Base-by-base conservation (phyloP, 2,797 vertebrate genomes). In the Peromyscus eremicus region DNA sequence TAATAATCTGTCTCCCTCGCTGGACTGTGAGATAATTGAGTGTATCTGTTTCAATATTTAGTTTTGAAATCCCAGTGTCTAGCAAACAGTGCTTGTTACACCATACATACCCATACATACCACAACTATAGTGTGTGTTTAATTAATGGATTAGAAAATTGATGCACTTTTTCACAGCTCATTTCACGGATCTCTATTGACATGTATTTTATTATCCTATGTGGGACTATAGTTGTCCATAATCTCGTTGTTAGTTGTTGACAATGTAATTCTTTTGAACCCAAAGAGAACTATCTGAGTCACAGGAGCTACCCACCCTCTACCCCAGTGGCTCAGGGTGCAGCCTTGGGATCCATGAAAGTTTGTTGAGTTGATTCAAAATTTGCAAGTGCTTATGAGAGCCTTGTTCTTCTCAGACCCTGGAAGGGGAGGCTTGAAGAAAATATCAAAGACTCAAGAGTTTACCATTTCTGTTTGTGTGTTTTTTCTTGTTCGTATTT, bases 161-260 rank as follows among this genome's bases (percentile, higher is more conserved):
- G 84, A 66, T 32, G 46, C 80, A 23, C 40, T 68, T 90, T 92
- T 96, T 68, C n/a, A 77, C n/a, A 95, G 90, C 49, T 85, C 34
- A 43, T 79, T 88, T 93, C 89, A n/a, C 27, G 29, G 80, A 19
- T 70, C 46, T 84, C 27, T 79, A n/a, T 21, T 57, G 87, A 95
- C n/a, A 46, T 89, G 25, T 7, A 70, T 92, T 94, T 94, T 89
- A 70, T 88, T 88, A 85, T 77, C 94, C 92, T 88, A 2, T 64
- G 40, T 66, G 46, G 76, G 64, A 60, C 34, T 64, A 7, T 91
- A 40, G 52, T 52, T 86, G 76, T 88, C 95, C 84, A 89, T 40
- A 80, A 29, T 87, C 60, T 92, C 85, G 92, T 94, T 95, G 10
- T 90, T 94, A 46, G 64, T 70, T 89, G 87, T 85, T 96, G 85